Evolutionary conservation across 2,113 vertebrate species (phyloP).

Genomic region (Chionodraco myersi): DNA sequence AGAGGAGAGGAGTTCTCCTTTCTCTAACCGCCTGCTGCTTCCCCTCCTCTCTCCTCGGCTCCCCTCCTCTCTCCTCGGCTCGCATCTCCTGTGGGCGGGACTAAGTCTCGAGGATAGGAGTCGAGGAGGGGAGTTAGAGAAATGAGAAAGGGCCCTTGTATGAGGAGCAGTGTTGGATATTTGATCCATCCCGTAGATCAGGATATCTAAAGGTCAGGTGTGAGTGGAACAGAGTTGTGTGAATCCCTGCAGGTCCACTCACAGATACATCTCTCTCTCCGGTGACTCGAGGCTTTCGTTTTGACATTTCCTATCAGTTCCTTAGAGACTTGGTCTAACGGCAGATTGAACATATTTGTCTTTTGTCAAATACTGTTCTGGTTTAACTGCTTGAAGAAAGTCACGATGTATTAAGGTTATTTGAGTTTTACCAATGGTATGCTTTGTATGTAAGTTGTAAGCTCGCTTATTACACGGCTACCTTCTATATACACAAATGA

Average conservation of each 20-base stretch:
- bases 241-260: conserved; percentile 4
- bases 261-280: conserved; percentile 8
- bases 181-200: background rate
- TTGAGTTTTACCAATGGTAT: too few relatives aligned
- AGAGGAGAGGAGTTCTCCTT: too few relatives aligned
- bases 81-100: too few relatives aligned
- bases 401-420: background rate
- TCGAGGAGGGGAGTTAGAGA: too few relatives aligned
- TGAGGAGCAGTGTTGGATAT: background rate
- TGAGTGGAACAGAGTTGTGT: conserved; percentile 10
- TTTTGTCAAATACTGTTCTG: conserved; percentile 10
- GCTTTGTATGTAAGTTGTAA: too few relatives aligned
- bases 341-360: background rate
- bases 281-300: conserved; percentile 10
- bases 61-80: too few relatives aligned
- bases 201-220: conserved; percentile 17
- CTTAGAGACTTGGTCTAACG: conserved; percentile 1
- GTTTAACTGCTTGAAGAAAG: background rate
- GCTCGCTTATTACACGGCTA: too few relatives aligned
- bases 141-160: background rate
- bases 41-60: too few relatives aligned
- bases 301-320: conserved; percentile 25
- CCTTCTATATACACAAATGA: too few relatives aligned
- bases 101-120: too few relatives aligned
- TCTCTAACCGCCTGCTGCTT: too few relatives aligned